phyloP scores from a whole-genome alignment of 2,888 invertebrate genomes.

The Aporophyla lueneburgensis region DNA sequence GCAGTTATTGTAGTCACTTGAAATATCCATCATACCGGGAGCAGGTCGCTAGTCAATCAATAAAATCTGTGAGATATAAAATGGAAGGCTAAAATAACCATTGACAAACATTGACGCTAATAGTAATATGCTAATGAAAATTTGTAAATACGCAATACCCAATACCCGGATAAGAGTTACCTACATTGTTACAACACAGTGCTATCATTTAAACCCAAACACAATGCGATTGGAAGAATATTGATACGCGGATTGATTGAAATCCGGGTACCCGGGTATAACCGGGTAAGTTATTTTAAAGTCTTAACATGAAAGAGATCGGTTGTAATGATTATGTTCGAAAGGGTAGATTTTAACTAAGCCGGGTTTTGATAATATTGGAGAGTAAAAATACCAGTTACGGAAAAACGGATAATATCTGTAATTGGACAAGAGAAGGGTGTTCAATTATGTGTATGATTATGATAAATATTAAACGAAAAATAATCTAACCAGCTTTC shows the following conservation, averaged over 20 bases:
- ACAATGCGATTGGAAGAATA: constrained; percentile 30
- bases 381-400: background rate
- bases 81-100: background rate
- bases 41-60: too few species aligned
- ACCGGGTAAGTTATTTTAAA: constrained; percentile 19
- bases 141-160: background rate
- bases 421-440: background rate
- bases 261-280: constrained; percentile 17
- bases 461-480: too few species aligned
- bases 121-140: background rate
- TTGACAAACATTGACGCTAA: background rate
- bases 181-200: constrained; percentile 37
- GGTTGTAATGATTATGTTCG: constrained; percentile 21
- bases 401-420: background rate
- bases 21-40: too few species aligned
- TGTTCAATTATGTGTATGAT: too few species aligned
- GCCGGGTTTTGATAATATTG: background rate
- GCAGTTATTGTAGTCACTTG: too few species aligned
- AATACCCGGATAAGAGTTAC: constrained; percentile 1
- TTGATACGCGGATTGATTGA: constrained; percentile 14
- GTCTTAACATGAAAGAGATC: constrained; percentile 24
- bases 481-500: too few species aligned
- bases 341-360: constrained; percentile 32
- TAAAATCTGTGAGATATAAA: background rate
- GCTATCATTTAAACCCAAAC: constrained; percentile 24